phyloP scores from a whole-genome alignment of 2,797 vertebrate genomes.

The Eidolon dupreanum region DNA sequence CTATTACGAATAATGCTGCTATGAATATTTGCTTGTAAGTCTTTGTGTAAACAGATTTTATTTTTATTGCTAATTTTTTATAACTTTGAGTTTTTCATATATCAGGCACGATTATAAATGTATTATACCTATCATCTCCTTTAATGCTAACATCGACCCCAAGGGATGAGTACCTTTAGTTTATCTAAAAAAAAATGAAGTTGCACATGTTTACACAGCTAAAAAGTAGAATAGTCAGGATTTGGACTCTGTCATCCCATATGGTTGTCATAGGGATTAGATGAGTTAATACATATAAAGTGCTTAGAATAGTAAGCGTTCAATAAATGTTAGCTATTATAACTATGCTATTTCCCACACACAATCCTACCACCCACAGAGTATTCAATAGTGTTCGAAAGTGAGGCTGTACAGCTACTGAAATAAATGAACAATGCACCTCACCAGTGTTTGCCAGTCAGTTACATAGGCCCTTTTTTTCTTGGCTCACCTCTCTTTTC shows the following conservation, averaged over 20 bases:
- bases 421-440: not conserved
- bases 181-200: not conserved
- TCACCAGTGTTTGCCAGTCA: not conserved
- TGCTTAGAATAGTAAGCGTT: slow-evolving; percentile 44
- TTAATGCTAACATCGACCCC: not conserved
- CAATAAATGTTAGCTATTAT: slow-evolving; percentile 57
- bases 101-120: not conserved
- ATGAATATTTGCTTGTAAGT: not conserved
- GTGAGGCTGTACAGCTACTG: not conserved
- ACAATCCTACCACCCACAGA: slow-evolving; percentile 2
- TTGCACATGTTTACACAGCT: not conserved
- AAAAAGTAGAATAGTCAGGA: slow-evolving; percentile 35
- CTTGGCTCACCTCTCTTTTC: not conserved
- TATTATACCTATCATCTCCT: not conserved
- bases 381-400: slow-evolving; percentile 15
- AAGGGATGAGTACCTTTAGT: not conserved
- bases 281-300: slow-evolving; percentile 51
- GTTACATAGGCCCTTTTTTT: no score
- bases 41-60: not conserved
- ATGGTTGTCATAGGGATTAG: slow-evolving; percentile 44
- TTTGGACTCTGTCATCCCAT: slow-evolving; percentile 45
- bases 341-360: slow-evolving; percentile 49
- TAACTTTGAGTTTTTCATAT: not conserved
- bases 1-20: not conserved
- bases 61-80: not conserved